Conservation (phyloP, 1,140 invertebrate species). For the Drosophila biarmipes region DNA sequence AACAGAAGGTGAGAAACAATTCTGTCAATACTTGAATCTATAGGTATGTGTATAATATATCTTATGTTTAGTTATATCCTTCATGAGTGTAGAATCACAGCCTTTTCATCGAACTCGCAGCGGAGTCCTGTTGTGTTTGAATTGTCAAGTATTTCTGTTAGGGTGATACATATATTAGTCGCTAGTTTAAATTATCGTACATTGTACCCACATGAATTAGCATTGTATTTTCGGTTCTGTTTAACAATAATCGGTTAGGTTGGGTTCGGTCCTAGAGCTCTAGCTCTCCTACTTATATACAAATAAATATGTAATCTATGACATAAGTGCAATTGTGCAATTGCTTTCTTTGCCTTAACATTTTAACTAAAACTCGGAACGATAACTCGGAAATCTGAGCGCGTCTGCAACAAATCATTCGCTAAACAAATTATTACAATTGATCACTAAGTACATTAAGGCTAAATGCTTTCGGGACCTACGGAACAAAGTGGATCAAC, state of each 20-base stretch:
- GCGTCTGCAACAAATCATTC: slow-evolving; percentile 19
- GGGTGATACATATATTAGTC: slow-evolving; percentile 55
- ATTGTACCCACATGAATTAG: slow-evolving; percentile 26
- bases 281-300: slow-evolving; percentile 55
- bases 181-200: slow-evolving; percentile 50
- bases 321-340: slow-evolving; percentile 20
- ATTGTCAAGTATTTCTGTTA: slow-evolving; percentile 74
- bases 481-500: slow-evolving; percentile 27
- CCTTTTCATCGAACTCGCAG: slow-evolving; percentile 73
- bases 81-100: slow-evolving; percentile 83
- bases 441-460: slow-evolving; percentile 52
- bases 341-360: slow-evolving; percentile 38
- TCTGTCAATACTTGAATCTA: slow-evolving; percentile 65
- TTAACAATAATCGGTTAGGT: slow-evolving; percentile 64
- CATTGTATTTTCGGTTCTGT: slow-evolving; percentile 55
- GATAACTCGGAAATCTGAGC: slow-evolving; percentile 13
- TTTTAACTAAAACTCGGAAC: slow-evolving; percentile 43
- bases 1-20: slow-evolving; percentile 41
- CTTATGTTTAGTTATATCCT: slow-evolving; percentile 70
- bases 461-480: slow-evolving; percentile 14
- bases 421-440: slow-evolving; percentile 48
- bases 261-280: slow-evolving; percentile 38
- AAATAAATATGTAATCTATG: slow-evolving; percentile 71
- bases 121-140: slow-evolving; percentile 64
- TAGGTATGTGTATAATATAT: slow-evolving; percentile 41